phyloP scores from a whole-genome alignment of 2,888 invertebrate genomes.

The Chloromyia formosa region DNA sequence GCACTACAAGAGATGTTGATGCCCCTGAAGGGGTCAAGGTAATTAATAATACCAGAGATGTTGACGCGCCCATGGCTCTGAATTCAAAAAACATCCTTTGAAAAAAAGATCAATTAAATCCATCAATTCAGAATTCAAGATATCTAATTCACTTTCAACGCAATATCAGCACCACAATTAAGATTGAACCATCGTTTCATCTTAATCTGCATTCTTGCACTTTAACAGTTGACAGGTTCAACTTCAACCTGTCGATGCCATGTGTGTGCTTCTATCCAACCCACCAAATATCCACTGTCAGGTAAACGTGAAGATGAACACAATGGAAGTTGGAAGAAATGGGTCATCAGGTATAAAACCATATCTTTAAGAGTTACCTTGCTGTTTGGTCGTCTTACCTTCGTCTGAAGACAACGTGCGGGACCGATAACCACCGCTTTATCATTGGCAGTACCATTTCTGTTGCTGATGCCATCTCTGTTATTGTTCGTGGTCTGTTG shows the following conservation, averaged over 20 bases:
- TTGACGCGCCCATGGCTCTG: too few relatives aligned
- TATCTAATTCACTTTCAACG: too few relatives aligned
- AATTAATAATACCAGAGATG: too few relatives aligned
- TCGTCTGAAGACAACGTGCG: constrained; percentile 11
- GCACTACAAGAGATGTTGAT: too few relatives aligned
- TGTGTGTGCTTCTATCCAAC: neutral
- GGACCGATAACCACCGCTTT: constrained; percentile 10
- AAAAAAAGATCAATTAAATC: too few relatives aligned
- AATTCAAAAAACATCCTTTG: too few relatives aligned
- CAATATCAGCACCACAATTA: too few relatives aligned
- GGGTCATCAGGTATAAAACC: constrained; percentile 44
- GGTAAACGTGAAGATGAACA: constrained; percentile 8
- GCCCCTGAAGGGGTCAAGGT: too few relatives aligned
- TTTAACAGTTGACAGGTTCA: neutral
- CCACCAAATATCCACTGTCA: neutral
- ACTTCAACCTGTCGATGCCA: neutral
- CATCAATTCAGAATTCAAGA: too few relatives aligned
- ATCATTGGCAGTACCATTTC: constrained; percentile 10
- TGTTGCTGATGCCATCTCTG: constrained; percentile 16
- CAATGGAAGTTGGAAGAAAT: constrained; percentile 35
- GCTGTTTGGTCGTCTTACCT: constrained; percentile 31
- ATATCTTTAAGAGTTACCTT: constrained; percentile 33
- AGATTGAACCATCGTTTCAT: neutral
- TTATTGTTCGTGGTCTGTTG: constrained; percentile 38
- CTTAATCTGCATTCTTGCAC: neutral